Conservation (phyloP, 2,113 vertebrate species). For the Grantiella picta region DNA sequence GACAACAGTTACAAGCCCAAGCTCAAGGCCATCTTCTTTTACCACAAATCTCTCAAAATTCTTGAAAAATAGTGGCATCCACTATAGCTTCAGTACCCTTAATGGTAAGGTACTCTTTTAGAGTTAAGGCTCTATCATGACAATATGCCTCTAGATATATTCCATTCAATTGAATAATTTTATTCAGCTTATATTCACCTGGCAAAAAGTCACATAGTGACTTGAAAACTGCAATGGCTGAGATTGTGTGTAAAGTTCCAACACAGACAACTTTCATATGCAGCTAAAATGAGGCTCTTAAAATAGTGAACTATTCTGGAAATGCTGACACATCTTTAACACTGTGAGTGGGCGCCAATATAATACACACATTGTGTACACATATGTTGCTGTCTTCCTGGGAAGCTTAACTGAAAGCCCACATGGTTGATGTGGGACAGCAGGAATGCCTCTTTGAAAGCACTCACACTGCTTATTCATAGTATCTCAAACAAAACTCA, state of each 20-base stretch:
- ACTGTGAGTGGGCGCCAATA: constrained; percentile 46
- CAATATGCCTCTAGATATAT: background rate
- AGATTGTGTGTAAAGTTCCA: background rate
- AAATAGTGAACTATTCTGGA: constrained; percentile 51
- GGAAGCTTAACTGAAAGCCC: constrained; percentile 58
- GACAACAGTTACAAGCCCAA: background rate
- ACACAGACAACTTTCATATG: background rate
- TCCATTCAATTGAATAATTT: background rate
- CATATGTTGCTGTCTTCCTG: constrained; percentile 64
- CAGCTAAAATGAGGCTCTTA: constrained; percentile 15
- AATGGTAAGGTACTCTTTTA: background rate
- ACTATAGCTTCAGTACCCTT: background rate
- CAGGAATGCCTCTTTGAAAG: constrained; percentile 64
- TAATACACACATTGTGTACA: constrained; percentile 63
- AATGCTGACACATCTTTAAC: constrained; percentile 58
- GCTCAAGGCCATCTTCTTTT: background rate
- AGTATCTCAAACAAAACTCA: constrained; percentile 18
- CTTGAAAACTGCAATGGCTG: background rate
- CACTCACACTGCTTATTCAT: constrained; percentile 28
- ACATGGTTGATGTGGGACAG: constrained; percentile 60
- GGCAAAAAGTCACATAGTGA: background rate
- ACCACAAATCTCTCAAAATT: background rate
- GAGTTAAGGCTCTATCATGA: background rate
- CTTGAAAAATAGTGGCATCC: background rate
- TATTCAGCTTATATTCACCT: background rate